Conservation (phyloP, 2,113 vertebrate species). For the Thoracochromis brauschi region DNA sequence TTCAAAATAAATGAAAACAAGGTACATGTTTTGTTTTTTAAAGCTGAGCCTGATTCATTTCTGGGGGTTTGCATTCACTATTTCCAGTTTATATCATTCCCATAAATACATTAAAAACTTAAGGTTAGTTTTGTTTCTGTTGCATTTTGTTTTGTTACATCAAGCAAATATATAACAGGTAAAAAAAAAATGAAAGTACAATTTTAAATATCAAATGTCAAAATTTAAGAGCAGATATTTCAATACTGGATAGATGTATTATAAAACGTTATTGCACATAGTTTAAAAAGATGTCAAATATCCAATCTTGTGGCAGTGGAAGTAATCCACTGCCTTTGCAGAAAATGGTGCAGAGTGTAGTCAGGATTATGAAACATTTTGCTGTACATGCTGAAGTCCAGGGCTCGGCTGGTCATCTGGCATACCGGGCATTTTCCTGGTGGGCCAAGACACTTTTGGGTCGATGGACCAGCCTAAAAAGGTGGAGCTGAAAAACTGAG, state of each 20-base stretch:
- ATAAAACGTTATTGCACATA: accelerated
- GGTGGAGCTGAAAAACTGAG: background rate
- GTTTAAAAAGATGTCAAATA: accelerated
- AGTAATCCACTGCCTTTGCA: background rate
- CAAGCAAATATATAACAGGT: accelerated
- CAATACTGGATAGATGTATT: background rate
- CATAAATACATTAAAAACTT: accelerated
- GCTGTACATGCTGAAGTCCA: background rate
- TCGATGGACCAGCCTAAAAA: background rate
- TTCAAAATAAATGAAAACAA: slow-evolving; percentile 15
- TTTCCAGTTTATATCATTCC: background rate
- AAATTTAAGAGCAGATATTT: background rate
- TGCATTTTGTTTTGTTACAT: background rate
- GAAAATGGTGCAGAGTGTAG: background rate
- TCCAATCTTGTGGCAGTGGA: background rate
- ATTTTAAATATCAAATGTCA: background rate
- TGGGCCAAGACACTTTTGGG: accelerated
- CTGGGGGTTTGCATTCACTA: background rate
- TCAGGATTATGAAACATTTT: background rate
- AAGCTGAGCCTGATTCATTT: background rate
- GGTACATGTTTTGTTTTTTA: background rate
- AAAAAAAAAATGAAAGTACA: background rate
- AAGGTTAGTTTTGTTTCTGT: accelerated
- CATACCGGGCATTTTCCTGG: background rate
- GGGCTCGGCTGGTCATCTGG: background rate